phyloP scores from a whole-genome alignment of 1,140 invertebrate genomes.

The Hesperophylax magnus region DNA sequence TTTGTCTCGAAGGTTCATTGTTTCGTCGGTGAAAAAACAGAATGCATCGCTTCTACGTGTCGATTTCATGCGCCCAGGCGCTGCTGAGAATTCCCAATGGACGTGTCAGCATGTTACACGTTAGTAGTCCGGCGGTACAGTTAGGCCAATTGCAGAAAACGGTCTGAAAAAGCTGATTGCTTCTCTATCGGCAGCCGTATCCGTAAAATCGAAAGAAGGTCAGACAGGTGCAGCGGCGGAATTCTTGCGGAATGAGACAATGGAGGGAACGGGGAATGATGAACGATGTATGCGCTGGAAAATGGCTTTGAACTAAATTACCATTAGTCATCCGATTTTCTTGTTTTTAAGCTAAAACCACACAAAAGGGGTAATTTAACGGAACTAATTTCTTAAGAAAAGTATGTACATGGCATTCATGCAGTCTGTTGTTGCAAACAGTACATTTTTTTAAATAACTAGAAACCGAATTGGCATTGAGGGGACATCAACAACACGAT shows the following conservation, averaged over 20 bases:
- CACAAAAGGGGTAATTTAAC: no score
- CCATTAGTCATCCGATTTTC: no score
- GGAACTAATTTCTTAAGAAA: no score
- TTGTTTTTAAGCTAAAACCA: no score
- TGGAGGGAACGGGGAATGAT: not conserved
- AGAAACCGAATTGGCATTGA: no score
- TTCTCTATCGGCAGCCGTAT: not conserved
- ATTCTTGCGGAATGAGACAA: not conserved
- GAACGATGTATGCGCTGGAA: not conserved
- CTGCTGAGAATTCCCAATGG: not conserved
- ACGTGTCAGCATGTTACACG: not conserved
- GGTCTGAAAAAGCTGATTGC: constrained; percentile 5
- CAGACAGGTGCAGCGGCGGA: constrained; percentile 1
- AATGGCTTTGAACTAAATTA: no score
- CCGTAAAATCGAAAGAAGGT: constrained; percentile 12
- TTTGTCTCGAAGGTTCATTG: constrained; percentile 11
- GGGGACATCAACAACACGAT: no score
- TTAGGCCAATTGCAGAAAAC: constrained; percentile 9
- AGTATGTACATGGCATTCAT: no score
- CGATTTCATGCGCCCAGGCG: not conserved
- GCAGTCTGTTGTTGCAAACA: no score
- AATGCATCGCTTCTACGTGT: constrained; percentile 24
- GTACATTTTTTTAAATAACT: no score
- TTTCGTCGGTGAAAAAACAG: constrained; percentile 13
- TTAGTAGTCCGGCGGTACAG: not conserved